Base-by-base conservation (phyloP, 2,888 invertebrate genomes). In the Drosophila falleni region DNA sequence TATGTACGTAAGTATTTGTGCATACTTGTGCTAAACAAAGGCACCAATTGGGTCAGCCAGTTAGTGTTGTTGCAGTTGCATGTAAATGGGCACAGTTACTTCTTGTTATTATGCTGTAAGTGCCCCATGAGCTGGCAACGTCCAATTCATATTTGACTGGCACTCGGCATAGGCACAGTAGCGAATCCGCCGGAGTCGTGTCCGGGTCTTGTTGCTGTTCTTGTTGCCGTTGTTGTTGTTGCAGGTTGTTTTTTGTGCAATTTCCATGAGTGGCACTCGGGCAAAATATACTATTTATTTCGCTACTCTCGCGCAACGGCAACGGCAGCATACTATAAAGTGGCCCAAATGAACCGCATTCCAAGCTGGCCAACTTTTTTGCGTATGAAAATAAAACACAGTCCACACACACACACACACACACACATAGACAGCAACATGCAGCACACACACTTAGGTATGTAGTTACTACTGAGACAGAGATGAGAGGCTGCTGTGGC, bases 231-330 rank as follows among this genome's bases (percentile, higher is more conserved):
- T 62, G 58, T 33, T 54, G n/a, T 42, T 19, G 42, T 31, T 33
- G 66, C 49, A 58, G 66, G 58, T 33, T 54, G 58, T 55, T 62
- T 54, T 60, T 71, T 80, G 76, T 86, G 88, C 87, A 87, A 87
- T 87, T 87, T 84, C 70, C 85, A 88, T 85, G 87, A 87, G 87
- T 87, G 87, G 82, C 84, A 87, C 87, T 88, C 76, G 79, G 79
- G 79, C 74, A 84, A 87, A 86, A 85, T 86, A 83, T 85, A 86
- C 83, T 83, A 86, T 86, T 86, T 86, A 87, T 86, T 86, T 86
- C 84, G 82, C 83, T 81, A 85, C 84, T 69, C 72, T 62, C 67
- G 65, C 58, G 50, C 54, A 29, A 29, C 29, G 29, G 42, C 39
- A 55, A 23, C 44, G n/a, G n/a, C n/a, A n/a, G n/a, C n/a, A n/a